phyloP scores from a whole-genome alignment of 2,797 vertebrate species.

The Melanogrammus aeglefinus region DNA sequence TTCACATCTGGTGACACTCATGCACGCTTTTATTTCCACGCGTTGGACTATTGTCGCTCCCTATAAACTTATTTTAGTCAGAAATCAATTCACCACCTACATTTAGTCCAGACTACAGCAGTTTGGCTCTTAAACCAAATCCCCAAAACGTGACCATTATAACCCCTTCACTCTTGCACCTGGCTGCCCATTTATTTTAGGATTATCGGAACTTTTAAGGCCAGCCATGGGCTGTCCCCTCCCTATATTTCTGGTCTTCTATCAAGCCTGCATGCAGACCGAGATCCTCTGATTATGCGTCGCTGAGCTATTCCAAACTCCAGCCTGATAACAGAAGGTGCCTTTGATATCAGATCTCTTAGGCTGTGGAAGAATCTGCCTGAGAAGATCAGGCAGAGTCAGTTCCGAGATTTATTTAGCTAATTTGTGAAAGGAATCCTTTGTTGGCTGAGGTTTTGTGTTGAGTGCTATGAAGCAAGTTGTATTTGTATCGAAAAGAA shows the following conservation, averaged over 20 bases:
- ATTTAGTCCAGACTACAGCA: neutral
- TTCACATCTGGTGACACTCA: too few relatives aligned
- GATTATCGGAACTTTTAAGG: too few relatives aligned
- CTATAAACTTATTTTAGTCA: neutral
- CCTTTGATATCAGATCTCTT: neutral
- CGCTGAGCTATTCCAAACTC: neutral
- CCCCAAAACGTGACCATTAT: neutral
- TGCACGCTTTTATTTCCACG: too few relatives aligned
- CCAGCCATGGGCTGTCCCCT: too few relatives aligned
- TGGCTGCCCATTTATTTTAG: too few relatives aligned
- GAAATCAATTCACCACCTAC: neutral
- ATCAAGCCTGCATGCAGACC: neutral
- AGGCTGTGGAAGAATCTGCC: neutral
- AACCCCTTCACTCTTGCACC: neutral
- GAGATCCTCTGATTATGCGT: neutral
- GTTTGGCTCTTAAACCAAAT: too few relatives aligned
- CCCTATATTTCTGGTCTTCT: neutral
- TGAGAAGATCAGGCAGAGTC: conserved; percentile 2
- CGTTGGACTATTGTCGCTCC: too few relatives aligned
- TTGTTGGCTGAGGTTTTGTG: too few relatives aligned
- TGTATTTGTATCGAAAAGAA: too few relatives aligned
- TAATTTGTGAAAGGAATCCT: neutral
- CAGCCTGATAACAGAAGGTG: neutral
- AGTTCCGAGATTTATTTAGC: neutral
- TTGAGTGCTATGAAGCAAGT: too few relatives aligned